Evolutionary conservation across 2,113 vertebrate species (phyloP).

Genomic region (Capricornis sumatraensis): DNA sequence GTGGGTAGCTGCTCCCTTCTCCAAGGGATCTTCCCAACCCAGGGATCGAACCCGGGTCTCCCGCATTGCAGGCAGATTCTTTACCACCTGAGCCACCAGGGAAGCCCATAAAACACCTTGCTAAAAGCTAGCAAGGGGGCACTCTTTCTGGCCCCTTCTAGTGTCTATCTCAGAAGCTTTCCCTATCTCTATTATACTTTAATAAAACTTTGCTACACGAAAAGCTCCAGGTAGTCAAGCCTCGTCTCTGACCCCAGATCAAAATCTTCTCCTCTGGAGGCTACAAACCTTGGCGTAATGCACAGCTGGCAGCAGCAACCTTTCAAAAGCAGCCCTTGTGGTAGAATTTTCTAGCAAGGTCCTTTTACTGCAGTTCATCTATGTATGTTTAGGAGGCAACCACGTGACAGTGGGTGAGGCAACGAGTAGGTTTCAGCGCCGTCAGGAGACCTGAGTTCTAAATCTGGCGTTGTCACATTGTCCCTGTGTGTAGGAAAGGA

Average conservation of each 20-base stretch:
- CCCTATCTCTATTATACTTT: not conserved
- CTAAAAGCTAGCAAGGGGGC: not conserved
- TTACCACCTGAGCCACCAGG: not conserved
- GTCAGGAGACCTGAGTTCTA: not conserved
- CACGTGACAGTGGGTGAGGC: not conserved
- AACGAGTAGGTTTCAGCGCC: not conserved
- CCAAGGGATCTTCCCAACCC: not conserved
- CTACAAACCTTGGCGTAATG: fast-evolving
- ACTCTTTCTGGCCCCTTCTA: not conserved
- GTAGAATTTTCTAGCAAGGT: too few relatives aligned
- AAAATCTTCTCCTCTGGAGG: not conserved
- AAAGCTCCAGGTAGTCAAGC: not conserved
- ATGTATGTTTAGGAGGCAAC: not conserved
- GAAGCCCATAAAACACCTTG: not conserved
- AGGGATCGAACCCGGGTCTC: not conserved
- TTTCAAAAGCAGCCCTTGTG: not conserved
- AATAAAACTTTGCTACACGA: not conserved
- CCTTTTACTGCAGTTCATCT: fast-evolving
- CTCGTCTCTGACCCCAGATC: not conserved
- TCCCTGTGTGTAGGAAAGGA: too few relatives aligned
- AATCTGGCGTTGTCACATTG: too few relatives aligned
- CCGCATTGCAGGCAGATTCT: fast-evolving
- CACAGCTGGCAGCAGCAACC: not conserved
- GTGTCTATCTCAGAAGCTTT: not conserved
- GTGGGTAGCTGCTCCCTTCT: not conserved